A percentile compares a stretch with the other conserved stretches of the same genome.
phyloP scores from a whole-genome alignment of 2,888 invertebrate genomes.

The Petrolisthes manimaculis region DNA sequence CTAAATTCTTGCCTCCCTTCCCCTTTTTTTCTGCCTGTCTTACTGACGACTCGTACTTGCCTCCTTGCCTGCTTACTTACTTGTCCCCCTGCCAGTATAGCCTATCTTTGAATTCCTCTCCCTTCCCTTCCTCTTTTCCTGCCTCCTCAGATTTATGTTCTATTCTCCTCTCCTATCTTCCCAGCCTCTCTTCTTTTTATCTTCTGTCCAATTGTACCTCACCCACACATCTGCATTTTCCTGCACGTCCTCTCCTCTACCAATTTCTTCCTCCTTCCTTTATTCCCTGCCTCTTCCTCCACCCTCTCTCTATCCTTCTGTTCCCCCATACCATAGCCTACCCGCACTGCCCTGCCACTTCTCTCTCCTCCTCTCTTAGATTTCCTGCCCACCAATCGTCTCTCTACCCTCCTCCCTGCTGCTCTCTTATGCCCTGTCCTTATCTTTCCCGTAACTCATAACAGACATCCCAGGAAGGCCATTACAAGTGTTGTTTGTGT shows the following conservation, averaged over 20 bases:
- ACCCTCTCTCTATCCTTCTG: not conserved
- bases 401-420: no score
- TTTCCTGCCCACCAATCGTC: no score
- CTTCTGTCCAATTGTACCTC: constrained; percentile 9
- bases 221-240: not conserved
- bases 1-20: constrained; percentile 22
- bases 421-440: no score
- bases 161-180: constrained; percentile 5
- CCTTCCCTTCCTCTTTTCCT: not conserved
- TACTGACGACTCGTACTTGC: not conserved
- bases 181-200: not conserved
- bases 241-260: not conserved
- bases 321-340: no score
- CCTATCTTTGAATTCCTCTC: constrained; percentile 11
- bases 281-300: constrained; percentile 7
- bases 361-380: no score
- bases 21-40: not conserved
- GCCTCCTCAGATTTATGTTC: not conserved
- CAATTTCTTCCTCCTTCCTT: constrained; percentile 20
- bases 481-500: no score
- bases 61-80: no score
- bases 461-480: no score
- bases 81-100: no score
- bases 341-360: no score
- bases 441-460: no score